These are phyloP conservation scores for Poeciliopsis retropinna DNA, from an alignment of 2,113 vertebrate species.

Conservation along the genomic window DNA sequence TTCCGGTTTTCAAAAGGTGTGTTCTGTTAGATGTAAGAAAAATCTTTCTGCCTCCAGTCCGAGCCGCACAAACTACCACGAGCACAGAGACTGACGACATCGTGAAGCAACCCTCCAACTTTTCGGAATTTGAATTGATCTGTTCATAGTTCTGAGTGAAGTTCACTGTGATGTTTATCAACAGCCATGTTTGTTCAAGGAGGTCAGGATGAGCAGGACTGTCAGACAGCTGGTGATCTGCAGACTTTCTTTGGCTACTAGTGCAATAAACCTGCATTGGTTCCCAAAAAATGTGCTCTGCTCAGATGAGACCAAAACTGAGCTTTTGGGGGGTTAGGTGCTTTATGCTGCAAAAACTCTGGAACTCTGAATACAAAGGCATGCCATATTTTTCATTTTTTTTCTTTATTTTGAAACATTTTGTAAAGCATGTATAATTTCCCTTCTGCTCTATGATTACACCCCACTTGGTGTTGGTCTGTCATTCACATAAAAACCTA, in stretches of 20 bases:
- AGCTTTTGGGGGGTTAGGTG: no score
- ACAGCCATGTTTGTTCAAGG: not conserved
- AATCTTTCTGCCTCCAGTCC: not conserved
- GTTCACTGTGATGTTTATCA: conserved; percentile 3
- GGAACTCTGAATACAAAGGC: no score
- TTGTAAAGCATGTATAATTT: not conserved
- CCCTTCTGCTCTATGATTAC: not conserved
- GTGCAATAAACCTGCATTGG: not conserved
- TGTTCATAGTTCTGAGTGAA: conserved; percentile 3
- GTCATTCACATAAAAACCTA: not conserved
- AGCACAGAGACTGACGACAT: not conserved
- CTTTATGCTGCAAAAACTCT: no score
- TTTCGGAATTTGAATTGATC: conserved; percentile 4
- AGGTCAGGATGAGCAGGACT: not conserved
- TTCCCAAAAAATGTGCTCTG: no score
- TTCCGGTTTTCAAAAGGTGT: not conserved
- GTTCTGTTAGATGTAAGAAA: not conserved
- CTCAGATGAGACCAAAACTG: no score
- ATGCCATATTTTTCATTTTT: not conserved
- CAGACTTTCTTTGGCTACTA: not conserved
- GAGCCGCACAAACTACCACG: conserved; percentile 1
- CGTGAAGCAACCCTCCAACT: not conserved
- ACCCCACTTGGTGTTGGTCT: not conserved
- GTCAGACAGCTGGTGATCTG: not conserved
- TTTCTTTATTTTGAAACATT: not conserved